These are phyloP conservation scores for Budorcas taxicolor DNA, from an alignment of 2,113 vertebrate genomes.

Conservation along the genomic window DNA sequence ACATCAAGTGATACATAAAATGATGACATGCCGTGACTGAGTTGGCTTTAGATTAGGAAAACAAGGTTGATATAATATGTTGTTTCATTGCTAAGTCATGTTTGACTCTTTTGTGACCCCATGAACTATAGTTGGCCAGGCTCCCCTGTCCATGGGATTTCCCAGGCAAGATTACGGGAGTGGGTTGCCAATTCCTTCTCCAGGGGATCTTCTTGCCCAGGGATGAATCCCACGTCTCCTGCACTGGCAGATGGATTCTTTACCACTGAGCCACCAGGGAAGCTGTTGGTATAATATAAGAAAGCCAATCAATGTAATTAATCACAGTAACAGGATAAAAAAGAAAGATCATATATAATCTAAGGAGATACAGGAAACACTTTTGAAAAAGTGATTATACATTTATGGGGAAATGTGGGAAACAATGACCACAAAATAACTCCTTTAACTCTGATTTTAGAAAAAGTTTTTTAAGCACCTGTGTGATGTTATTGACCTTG, in stretches of 20 bases:
- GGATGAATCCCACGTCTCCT: background rate
- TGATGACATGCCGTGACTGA: background rate
- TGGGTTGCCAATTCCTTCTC: background rate
- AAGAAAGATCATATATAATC: background rate
- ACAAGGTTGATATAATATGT: background rate
- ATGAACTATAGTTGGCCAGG: background rate
- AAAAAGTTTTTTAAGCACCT: rapidly evolving
- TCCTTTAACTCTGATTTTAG: background rate
- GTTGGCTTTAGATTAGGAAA: background rate
- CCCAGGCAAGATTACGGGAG: background rate
- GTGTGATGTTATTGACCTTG: background rate
- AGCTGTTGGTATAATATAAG: background rate
- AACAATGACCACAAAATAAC: background rate
- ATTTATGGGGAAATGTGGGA: background rate
- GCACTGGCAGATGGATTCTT: background rate
- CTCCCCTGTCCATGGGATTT: background rate
- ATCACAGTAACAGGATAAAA: background rate
- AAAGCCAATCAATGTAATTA: background rate
- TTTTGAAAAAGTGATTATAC: background rate
- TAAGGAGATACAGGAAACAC: background rate
- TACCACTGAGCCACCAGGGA: background rate
- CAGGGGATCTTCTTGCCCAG: background rate
- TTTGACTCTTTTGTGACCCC: background rate
- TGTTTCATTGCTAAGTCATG: background rate
- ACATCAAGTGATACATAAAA: background rate